Percentiles rank a stretch among this genome's conserved stretches.
These are phyloP conservation scores for Littorina saxatilis DNA, from an alignment of 1,140 invertebrate species.

Conservation along the genomic window DNA sequence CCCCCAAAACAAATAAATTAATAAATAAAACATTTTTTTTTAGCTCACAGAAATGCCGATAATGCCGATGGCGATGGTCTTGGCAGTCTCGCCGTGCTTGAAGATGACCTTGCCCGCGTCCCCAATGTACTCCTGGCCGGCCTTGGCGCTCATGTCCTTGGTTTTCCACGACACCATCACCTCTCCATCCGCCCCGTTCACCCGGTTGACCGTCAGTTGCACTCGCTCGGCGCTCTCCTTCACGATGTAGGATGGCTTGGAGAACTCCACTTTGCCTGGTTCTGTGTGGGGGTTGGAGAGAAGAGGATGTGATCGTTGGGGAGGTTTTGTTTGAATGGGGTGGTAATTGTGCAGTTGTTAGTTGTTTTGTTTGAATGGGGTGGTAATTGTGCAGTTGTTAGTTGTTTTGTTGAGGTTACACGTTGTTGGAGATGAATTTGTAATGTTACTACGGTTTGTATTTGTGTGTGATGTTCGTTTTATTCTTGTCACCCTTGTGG, in stretches of 20 bases:
- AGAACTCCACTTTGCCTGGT: conserved; percentile 68
- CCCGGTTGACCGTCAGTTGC: conserved; percentile 78
- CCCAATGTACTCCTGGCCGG: conserved; percentile 78
- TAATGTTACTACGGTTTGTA: no score
- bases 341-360: no score
- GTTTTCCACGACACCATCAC: conserved; percentile 80
- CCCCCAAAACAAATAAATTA: neutral
- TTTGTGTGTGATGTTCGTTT: no score
- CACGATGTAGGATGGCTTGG: conserved; percentile 81
- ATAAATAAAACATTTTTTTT: no score
- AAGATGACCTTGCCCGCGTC: conserved; percentile 78
- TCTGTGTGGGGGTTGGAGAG: conserved; percentile 22
- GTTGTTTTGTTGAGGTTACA: no score
- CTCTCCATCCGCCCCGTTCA: conserved; percentile 80
- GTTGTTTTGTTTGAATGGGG: no score
- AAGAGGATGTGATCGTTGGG: no score
- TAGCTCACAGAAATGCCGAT: conserved; percentile 54
- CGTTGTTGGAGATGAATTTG: no score
- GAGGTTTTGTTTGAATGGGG: no score
- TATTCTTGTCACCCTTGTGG: no score
- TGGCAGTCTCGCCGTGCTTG: conserved; percentile 79
- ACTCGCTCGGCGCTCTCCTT: conserved; percentile 80
- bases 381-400: no score
- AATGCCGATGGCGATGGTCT: conserved; percentile 79
- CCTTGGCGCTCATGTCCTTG: conserved; percentile 80